Evolutionary conservation across 1,140 invertebrate genomes (phyloP), one percentile per base, ranked within the genome.

Genomic region (Sitophilus oryzae): DNA sequence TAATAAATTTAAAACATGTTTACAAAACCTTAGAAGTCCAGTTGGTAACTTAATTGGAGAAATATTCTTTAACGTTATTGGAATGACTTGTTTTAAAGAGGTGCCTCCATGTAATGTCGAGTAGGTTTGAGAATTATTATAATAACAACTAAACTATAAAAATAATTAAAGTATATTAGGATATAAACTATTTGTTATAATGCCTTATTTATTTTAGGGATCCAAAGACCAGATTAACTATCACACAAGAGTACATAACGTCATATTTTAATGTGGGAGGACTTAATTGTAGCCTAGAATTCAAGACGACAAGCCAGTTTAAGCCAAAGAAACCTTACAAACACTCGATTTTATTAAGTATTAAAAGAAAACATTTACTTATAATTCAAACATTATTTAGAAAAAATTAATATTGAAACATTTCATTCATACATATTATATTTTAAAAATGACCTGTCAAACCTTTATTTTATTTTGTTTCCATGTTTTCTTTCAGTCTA

Each of bases 11-110:
- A 73, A 82, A 30, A 71, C 77, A 34, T 88, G 85, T 62, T 62
- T 88, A 37, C 81, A 83, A 64, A 78, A 75, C 42, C 70, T 83
- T 5, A 83, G 83, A 40, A 80, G 81, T 41, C 81, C 82, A 62
- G 82, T 81, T 9, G 82, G 82, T 1, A 82, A 85, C 58, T 82
- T 82, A 0, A 71, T 86, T 20, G 83, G 83, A 2, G 80, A 81
- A 3, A 76, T 85, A 3, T 86, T 82, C 69, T 86, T 85, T 70
- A 85, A 85, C 47, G 75, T 85, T 14, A 76, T 83, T 6, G 81
- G 83, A 63, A 78, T 84, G 9, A 82, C 77, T 5, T 85, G 83
- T 58, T 84, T 84, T 65, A 80, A 79, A 59, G 80, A 83, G 60
- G 73, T 80, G 55, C 76, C 79, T 45, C 81, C 81, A 2, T 83